Evolutionary conservation across 2,113 vertebrate genomes (phyloP), one percentile per base, ranked within the genome.

Genomic region (Fregata magnificens): DNA sequence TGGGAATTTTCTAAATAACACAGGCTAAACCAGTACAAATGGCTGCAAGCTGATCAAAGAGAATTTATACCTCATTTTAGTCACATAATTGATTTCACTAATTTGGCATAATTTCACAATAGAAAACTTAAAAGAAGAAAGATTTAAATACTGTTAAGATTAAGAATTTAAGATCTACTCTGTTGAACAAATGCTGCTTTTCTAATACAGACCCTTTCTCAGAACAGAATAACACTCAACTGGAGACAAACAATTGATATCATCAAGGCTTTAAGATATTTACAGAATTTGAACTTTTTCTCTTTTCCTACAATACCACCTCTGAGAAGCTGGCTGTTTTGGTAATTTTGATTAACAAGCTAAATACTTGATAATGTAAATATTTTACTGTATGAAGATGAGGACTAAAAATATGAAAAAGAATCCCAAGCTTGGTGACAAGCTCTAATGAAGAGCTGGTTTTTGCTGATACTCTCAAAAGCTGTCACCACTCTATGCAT

Each of bases 401-500:
- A 67, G 9, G 25, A 28, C 25, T 62, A 44, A 26, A 76, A 79
- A 82, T n/a, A 72, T 1, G 6, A 71, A 56, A 82, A 56, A 81
- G 34, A 50, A 9, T 11, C 65, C 17, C 8, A 83, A 91, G 18
- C 10, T 53, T 70, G 5, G 6, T 45, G 53, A 77, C 0, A 0
- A 21, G 17, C 13, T 86, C 36, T 44, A 53, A 24, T 10, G 7
- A 89, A 8, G 81, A 78, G 8, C 12, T 69, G 10, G 0, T 25
- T 72, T 70, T 82, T 86, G 13, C 32, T 20, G 29, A 45, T 38
- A 22, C 26, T 72, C 22, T 87, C 58, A 52, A 45, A 89, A 91
- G 40, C 45, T 90, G 8, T 42, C 61, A 31, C 12, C 7, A 13
- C 13, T 29, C 11, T 11, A 11, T 4, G n/a, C 13, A 8, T 38